Conservation (phyloP, 2,113 vertebrate genomes). For the Oriolus oriolus region DNA sequence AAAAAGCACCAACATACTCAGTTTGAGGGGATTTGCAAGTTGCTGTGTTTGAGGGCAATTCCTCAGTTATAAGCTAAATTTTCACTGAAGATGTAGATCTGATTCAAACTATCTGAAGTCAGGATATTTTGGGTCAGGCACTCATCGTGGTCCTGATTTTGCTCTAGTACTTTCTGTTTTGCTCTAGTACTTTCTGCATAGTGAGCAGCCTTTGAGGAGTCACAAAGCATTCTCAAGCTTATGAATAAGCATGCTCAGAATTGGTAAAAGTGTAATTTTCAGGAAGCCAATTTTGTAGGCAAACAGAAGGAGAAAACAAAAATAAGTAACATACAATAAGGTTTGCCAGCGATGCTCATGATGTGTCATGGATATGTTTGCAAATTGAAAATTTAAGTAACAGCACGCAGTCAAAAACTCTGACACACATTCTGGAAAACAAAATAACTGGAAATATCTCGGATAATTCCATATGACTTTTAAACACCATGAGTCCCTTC, state of each 20-base stretch:
- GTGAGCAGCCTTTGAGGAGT: not conserved
- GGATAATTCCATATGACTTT: not conserved
- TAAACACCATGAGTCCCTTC: not conserved
- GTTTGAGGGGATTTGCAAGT: not conserved
- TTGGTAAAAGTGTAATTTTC: not conserved
- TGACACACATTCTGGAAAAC: not conserved
- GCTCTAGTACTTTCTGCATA: not conserved
- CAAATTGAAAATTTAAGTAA: not conserved
- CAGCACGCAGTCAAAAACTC: not conserved
- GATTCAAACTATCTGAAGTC: not conserved
- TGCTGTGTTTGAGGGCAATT: not conserved
- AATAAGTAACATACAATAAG: not conserved
- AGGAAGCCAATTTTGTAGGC: not conserved
- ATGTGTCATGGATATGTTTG: not conserved
- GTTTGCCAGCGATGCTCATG: not conserved
- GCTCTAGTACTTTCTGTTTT: not conserved
- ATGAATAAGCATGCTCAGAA: not conserved
- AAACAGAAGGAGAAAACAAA: not conserved
- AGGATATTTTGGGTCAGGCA: accelerated
- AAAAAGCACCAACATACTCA: not conserved
- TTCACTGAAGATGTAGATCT: not conserved
- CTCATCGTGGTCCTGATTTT: not conserved
- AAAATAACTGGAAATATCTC: not conserved
- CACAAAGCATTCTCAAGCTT: not conserved
- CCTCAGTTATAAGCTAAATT: not conserved